Conservation (phyloP, 2,797 vertebrate species). For the Dipus sagitta region DNA sequence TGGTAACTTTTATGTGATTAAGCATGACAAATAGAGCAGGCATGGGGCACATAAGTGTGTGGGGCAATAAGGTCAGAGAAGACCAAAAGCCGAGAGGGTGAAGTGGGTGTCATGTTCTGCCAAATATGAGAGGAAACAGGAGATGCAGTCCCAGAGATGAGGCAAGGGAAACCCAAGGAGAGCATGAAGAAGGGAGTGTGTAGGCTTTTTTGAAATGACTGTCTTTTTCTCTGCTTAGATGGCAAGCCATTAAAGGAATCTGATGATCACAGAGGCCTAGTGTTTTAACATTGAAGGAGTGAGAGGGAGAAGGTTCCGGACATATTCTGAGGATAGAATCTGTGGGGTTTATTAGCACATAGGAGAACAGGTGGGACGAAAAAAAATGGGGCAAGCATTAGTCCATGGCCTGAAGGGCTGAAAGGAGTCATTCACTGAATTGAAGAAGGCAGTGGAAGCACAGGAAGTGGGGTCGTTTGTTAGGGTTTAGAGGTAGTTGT, state of each 20-base stretch:
- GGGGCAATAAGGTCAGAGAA: too few species aligned
- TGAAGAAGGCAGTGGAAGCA: neutral
- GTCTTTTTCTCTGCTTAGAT: neutral
- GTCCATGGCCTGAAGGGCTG: neutral
- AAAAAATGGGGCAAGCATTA: neutral
- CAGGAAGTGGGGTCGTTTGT: neutral
- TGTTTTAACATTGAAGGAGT: neutral
- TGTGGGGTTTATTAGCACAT: neutral
- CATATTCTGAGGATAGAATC: conserved; percentile 25
- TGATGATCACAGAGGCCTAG: neutral
- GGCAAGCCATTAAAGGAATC: neutral
- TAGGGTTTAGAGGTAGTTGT: neutral
- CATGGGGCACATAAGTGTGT: neutral
- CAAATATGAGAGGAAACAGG: neutral
- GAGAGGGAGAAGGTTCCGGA: neutral
- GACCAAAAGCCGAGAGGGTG: neutral
- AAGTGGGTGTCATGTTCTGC: too few species aligned
- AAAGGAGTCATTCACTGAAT: neutral
- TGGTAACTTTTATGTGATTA: neutral
- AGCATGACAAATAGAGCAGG: neutral
- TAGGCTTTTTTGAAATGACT: neutral
- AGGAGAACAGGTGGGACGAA: neutral
- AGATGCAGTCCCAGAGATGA: neutral
- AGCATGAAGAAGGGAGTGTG: neutral
- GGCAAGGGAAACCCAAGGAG: neutral